phyloP scores from a whole-genome alignment of 2,113 vertebrate species.

The Aspiorhynchus laticeps region DNA sequence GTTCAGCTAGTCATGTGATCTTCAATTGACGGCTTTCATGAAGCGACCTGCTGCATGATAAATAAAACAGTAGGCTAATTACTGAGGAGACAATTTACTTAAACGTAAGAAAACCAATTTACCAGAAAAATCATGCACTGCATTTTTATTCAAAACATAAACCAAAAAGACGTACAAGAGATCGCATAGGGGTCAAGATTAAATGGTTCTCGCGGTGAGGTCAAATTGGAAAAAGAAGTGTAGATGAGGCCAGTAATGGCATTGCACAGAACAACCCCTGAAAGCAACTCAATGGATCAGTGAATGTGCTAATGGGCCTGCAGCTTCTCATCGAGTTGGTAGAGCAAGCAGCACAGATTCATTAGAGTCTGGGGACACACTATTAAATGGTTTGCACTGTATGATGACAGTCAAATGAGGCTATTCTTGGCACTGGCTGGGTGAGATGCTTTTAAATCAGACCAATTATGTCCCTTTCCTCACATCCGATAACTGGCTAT shows the following conservation, averaged over 20 bases:
- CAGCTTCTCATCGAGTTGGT: conserved; percentile 30
- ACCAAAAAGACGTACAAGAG: not conserved
- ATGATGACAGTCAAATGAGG: conserved; percentile 31
- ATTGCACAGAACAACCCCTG: not conserved
- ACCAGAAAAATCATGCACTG: not conserved
- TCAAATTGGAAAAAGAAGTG: not conserved
- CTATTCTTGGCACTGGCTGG: conserved; percentile 27
- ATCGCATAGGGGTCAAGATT: not conserved
- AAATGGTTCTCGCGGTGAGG: not conserved
- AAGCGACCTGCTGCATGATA: not conserved
- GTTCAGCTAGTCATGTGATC: not conserved
- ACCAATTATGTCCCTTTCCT: conserved; percentile 3
- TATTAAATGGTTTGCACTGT: conserved; percentile 29
- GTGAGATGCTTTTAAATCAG: conserved; percentile 39
- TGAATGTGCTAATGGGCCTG: conserved; percentile 34
- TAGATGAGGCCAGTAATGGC: not conserved
- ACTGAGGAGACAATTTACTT: too few relatives aligned
- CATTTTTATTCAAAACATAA: not conserved
- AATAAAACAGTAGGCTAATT: conserved; percentile 6
- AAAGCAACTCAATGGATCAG: conserved; percentile 24
- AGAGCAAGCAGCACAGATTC: conserved; percentile 21
- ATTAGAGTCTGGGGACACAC: conserved; percentile 31
- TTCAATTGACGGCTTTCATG: not conserved
- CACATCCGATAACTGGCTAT: not conserved
- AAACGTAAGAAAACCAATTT: too few relatives aligned